phyloP scores from a whole-genome alignment of 1,140 invertebrate genomes.

The Drosophila micromelanica region DNA sequence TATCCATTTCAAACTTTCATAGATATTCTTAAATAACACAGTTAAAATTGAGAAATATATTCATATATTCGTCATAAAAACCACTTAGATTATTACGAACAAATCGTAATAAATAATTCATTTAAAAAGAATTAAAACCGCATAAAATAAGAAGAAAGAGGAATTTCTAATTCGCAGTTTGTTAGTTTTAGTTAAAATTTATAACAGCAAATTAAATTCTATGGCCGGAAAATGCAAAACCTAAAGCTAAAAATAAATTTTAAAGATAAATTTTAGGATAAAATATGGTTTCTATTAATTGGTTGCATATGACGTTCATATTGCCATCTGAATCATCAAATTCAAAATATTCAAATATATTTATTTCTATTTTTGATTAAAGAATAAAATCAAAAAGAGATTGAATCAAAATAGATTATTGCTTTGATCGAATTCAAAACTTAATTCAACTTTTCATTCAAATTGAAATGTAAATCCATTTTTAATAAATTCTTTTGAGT shows the following conservation, averaged over 20 bases:
- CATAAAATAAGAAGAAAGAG: too few species aligned
- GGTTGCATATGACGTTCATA: conserved; percentile 21
- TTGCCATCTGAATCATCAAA: conserved; percentile 30
- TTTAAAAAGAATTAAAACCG: too few species aligned
- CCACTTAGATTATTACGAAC: too few species aligned
- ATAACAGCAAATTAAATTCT: conserved; percentile 5
- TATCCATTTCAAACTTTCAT: too few species aligned
- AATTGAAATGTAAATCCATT: not conserved
- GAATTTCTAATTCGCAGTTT: too few species aligned
- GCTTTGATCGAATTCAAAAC: not conserved
- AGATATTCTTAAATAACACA: too few species aligned
- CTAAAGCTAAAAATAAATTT: conserved; percentile 20
- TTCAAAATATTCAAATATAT: not conserved
- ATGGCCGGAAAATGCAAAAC: conserved; percentile 5
- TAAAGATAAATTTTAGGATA: conserved; percentile 9
- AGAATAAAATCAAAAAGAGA: not conserved
- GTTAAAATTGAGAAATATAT: too few species aligned
- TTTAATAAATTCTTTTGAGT: not conserved
- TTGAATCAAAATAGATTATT: not conserved
- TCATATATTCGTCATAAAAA: too few species aligned
- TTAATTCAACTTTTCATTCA: not conserved
- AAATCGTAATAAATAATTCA: too few species aligned
- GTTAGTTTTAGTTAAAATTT: not conserved
- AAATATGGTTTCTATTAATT: conserved; percentile 22
- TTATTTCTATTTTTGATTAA: not conserved